Evolutionary conservation across 2,113 vertebrate genomes (phyloP).

Genomic region (Ranitomeya variabilis): DNA sequence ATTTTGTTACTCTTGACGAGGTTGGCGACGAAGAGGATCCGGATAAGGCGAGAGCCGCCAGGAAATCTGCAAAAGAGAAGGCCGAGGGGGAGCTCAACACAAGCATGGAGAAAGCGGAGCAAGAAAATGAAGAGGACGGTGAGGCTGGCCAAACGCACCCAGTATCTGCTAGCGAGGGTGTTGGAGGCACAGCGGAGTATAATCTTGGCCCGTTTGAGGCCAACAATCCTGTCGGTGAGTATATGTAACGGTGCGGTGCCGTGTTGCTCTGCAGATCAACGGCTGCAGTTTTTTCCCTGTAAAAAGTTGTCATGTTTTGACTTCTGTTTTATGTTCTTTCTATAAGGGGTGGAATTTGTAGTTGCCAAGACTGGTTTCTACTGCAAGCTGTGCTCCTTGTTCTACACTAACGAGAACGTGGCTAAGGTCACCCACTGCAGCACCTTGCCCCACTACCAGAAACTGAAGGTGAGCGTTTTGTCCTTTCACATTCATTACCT

Average conservation of each 20-base stretch:
- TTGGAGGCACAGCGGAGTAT: slow-evolving; percentile 71
- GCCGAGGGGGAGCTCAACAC: slow-evolving; percentile 70
- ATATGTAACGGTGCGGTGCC: slow-evolving; percentile 30
- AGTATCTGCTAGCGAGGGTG: slow-evolving; percentile 63
- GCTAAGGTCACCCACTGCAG: slow-evolving; percentile 96
- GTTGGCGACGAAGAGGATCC: slow-evolving; percentile 88
- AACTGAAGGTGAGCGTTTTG: slow-evolving; percentile 86
- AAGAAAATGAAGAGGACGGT: slow-evolving; percentile 71
- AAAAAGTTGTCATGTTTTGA: background rate
- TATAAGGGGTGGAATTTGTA: slow-evolving; percentile 90
- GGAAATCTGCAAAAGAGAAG: slow-evolving; percentile 51
- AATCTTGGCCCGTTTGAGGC: slow-evolving; percentile 84
- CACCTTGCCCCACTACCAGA: slow-evolving; percentile 92
- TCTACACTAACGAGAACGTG: slow-evolving; percentile 94
- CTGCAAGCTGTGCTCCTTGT: slow-evolving; percentile 95
- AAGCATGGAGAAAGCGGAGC: slow-evolving; percentile 71
- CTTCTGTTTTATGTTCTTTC: background rate
- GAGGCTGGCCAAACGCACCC: slow-evolving; percentile 65
- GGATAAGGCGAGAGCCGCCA: slow-evolving; percentile 68
- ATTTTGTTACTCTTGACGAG: slow-evolving; percentile 93
- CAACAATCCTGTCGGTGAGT: slow-evolving; percentile 87
- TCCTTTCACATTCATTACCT: too few species aligned
- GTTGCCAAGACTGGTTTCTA: slow-evolving; percentile 95
- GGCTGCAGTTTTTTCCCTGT: background rate
- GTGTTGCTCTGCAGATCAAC: too few species aligned